phyloP scores from a whole-genome alignment of 2,113 vertebrate genomes.

The Carettochelys insculpta region DNA sequence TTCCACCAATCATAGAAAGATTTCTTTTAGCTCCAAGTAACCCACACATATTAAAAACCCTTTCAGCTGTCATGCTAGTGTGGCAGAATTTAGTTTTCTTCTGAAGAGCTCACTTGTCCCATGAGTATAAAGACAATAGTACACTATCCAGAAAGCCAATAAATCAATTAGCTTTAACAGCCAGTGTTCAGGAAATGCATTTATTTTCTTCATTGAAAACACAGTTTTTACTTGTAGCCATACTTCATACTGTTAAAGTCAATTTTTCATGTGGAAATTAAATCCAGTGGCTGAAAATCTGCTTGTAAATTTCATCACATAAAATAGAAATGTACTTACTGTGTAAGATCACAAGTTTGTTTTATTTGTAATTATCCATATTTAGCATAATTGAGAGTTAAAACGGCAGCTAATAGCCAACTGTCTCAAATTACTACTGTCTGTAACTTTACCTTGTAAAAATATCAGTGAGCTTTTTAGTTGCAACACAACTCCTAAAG shows the following conservation, averaged over 20 bases:
- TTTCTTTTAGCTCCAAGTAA: slow-evolving; percentile 31
- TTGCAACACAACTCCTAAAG: slow-evolving; percentile 68
- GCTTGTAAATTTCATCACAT: slow-evolving; percentile 75
- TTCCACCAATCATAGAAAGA: slow-evolving; percentile 46
- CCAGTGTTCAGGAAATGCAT: slow-evolving; percentile 82
- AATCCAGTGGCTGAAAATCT: slow-evolving; percentile 76
- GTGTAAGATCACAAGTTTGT: slow-evolving; percentile 77
- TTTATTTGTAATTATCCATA: slow-evolving; percentile 84
- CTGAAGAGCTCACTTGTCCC: slow-evolving; percentile 83
- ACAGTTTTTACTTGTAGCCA: slow-evolving; percentile 76
- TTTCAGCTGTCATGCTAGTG: slow-evolving; percentile 83
- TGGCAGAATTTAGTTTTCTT: slow-evolving; percentile 84
- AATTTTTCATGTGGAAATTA: slow-evolving; percentile 81
- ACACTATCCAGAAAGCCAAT: slow-evolving; percentile 85
- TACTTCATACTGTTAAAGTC: slow-evolving; percentile 80
- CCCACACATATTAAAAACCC: slow-evolving; percentile 70
- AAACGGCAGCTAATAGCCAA: slow-evolving; percentile 79
- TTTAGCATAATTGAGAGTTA: slow-evolving; percentile 80
- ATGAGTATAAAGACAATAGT: slow-evolving; percentile 87
- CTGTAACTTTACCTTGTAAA: slow-evolving; percentile 77
- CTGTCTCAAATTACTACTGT: slow-evolving; percentile 73
- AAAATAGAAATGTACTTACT: slow-evolving; percentile 53
- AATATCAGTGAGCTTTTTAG: slow-evolving; percentile 77
- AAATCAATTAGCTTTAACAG: slow-evolving; percentile 93
- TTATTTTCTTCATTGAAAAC: slow-evolving; percentile 84